phyloP scores from a whole-genome alignment of 2,888 invertebrate genomes.

The Melanostoma scalare region DNA sequence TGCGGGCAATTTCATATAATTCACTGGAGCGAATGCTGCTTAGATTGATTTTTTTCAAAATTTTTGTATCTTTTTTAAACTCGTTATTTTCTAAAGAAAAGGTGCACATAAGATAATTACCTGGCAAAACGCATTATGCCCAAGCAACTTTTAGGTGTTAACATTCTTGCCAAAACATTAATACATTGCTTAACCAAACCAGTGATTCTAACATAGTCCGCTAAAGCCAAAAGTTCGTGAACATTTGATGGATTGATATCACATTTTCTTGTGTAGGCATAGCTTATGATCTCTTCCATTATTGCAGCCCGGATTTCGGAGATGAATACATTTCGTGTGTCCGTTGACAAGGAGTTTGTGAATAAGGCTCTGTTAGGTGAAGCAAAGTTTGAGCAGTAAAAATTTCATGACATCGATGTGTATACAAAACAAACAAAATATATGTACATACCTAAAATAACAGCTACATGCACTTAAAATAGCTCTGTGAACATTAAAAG shows the following conservation, averaged over 20 bases:
- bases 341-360: slow-evolving; percentile 75
- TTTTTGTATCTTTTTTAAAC: too few relatives aligned
- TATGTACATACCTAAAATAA: slow-evolving; percentile 96
- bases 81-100: too few relatives aligned
- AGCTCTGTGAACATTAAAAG: slow-evolving; percentile 93
- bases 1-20: slow-evolving; percentile 87
- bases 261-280: slow-evolving; percentile 91
- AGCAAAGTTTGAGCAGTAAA: not conserved
- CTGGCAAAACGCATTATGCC: slow-evolving; percentile 92
- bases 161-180: slow-evolving; percentile 86
- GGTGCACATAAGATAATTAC: slow-evolving; percentile 77
- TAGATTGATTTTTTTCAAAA: not conserved
- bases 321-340: slow-evolving; percentile 87
- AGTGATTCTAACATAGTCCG: slow-evolving; percentile 93
- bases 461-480: slow-evolving; percentile 94
- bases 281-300: slow-evolving; percentile 90
- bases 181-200: slow-evolving; percentile 92
- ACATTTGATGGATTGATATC: slow-evolving; percentile 91
- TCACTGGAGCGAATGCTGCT: slow-evolving; percentile 80
- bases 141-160: slow-evolving; percentile 91
- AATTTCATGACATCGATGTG: too few relatives aligned
- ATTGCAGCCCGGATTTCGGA: slow-evolving; percentile 90
- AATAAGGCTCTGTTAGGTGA: slow-evolving; percentile 44
- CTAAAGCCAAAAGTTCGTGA: slow-evolving; percentile 90
- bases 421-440: slow-evolving; percentile 72